Percentiles rank a stretch among this genome's conserved stretches.
These are phyloP conservation scores for Brachirus orientalis DNA, from an alignment of 2,113 vertebrate species.

Conservation along the genomic window DNA sequence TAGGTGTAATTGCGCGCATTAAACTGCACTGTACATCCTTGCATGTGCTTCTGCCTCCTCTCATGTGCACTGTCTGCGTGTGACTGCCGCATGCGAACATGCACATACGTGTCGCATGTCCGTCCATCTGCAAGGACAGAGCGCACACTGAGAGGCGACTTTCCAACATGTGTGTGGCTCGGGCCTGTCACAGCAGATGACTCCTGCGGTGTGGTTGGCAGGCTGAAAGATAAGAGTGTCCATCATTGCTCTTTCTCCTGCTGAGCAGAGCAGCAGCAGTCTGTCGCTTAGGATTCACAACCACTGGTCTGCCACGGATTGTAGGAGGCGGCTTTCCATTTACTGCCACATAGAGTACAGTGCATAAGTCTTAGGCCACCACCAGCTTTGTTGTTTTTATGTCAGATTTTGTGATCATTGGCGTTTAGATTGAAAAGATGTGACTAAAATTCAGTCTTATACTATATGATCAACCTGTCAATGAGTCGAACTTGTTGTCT, in stretches of 20 bases:
- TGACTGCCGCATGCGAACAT: constrained; percentile 15
- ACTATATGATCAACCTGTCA: too few species aligned
- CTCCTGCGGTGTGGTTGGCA: constrained; percentile 61
- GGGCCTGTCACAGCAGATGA: constrained; percentile 56
- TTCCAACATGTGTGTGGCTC: constrained; percentile 41
- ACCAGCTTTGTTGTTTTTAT: too few species aligned
- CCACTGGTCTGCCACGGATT: constrained; percentile 14
- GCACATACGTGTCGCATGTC: neutral
- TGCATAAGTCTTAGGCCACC: too few species aligned
- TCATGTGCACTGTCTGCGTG: neutral
- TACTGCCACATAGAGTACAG: constrained; percentile 17
- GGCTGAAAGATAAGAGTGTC: constrained; percentile 52
- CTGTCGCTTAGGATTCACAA: constrained; percentile 59
- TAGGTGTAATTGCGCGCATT: constrained; percentile 21
- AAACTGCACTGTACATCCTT: neutral
- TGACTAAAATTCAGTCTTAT: too few species aligned
- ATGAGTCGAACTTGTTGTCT: too few species aligned
- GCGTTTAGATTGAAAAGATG: too few species aligned
- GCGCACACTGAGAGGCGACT: constrained; percentile 31
- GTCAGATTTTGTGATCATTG: too few species aligned
- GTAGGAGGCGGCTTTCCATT: constrained; percentile 2
- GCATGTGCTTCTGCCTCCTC: neutral
- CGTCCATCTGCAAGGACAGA: constrained; percentile 1
- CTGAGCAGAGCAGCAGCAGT: constrained; percentile 51
- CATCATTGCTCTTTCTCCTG: constrained; percentile 51